phyloP scores from a whole-genome alignment of 1,140 invertebrate species.

The Philopotamus ludificatus region DNA sequence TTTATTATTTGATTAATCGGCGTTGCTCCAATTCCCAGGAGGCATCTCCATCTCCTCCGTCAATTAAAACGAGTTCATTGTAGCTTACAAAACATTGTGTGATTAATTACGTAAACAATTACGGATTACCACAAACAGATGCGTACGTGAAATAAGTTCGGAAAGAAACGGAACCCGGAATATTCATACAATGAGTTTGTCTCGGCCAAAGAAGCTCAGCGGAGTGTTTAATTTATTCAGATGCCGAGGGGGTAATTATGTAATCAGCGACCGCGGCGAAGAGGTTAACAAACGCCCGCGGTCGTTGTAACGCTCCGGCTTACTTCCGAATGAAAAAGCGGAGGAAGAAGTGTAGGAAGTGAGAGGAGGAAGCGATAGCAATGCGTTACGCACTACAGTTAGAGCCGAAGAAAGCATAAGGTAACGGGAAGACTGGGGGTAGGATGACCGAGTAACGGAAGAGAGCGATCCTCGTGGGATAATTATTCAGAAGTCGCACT shows the following conservation, averaged over 20 bases:
- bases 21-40: no score
- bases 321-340: not conserved
- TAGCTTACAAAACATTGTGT: no score
- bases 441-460: no score
- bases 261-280: constrained; percentile 8
- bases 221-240: constrained; percentile 28
- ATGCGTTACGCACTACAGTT: not conserved
- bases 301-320: constrained; percentile 1
- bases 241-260: constrained; percentile 17
- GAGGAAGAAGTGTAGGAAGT: not conserved
- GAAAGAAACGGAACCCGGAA: not conserved
- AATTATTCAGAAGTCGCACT: no score
- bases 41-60: no score
- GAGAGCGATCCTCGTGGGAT: no score
- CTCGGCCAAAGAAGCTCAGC: not conserved
- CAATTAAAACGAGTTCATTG: no score
- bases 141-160: not conserved
- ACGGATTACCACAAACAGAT: not conserved
- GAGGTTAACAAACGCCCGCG: constrained; percentile 30
- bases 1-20: no score
- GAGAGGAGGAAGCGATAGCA: not conserved
- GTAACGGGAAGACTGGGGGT: no score
- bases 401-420: not conserved
- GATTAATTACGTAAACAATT: not conserved
- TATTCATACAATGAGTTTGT: not conserved